Evolutionary conservation across 2,797 vertebrate species (phyloP), one percentile per base, ranked within the genome.

Genomic region (Semaprochilodus insignis): DNA sequence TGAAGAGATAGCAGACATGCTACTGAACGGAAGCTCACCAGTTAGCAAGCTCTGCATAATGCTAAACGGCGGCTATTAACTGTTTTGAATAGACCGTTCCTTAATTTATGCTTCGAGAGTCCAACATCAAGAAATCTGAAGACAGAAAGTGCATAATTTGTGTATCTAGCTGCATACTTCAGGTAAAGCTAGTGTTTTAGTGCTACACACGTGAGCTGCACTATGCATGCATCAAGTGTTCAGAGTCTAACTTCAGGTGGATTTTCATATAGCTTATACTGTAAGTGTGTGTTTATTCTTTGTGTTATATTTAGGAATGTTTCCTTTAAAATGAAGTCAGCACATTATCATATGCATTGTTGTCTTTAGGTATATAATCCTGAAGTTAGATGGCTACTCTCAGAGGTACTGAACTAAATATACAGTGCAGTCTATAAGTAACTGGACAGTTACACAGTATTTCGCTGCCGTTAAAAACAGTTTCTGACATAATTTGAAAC

Each of bases 131-230:
- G 48, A 75, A 27, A 55, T 80, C 55, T 82, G 67, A 72, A 25
- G 21, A 81, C 67, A 70, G 69, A 54, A 74, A 81, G 70, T 70
- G 74, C 70, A 83, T 78, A 66, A 74, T 81, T 75, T 85, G 44
- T 59, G 57, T 51, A 59, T 66, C 25, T 81, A 77, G 71, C 60
- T 75, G 66, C 65, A 83, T 81, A 83, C 40, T 21, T 78, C 14
- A 81, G 62, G 48, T 81, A 77, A 82, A 85, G 77, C 78, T 83
- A 66, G 66, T 85, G 27, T 66, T 27, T 73, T 81, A 57, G 69
- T 78, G 83, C 86, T 87, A 87, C 86, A 83, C 57, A 72, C 78
- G 3, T 85, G 51, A 81, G 63, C 54, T 85, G 76, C 76, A 79
- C 51, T 23, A 65, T 78, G 27, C 31, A 65, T 67, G 19, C 16